Base-by-base conservation (phyloP, 1,140 invertebrate species). In the Phortica variegata region DNA sequence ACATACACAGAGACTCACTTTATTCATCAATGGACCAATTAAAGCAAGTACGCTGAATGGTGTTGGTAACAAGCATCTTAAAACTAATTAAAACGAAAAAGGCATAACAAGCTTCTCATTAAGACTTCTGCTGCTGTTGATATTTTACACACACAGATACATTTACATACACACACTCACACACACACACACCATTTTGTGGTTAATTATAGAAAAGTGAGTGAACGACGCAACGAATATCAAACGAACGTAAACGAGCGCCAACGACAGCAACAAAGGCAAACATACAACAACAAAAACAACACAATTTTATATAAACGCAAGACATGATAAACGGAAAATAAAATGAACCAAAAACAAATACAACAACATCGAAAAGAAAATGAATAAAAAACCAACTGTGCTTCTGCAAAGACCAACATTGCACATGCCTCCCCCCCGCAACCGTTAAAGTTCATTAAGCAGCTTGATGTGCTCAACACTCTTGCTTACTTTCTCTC, bases 21-120 rank as follows among this genome's bases (percentile, higher is more conserved):
- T 38, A 41, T 47, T 60, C 60, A 69, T 73, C 69, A 61, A 66
- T 69, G 70, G 65, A 58, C 69, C 69, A 73, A 72, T 73, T 73
- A 73, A 58, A 72, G 56, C 33, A 29, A 43, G 60, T 48, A 43
- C 52, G 47, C 38, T 21, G 41, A 43, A 40, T 61, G 51, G 53
- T 71, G 68, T 58, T 68, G 69, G 58, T 56, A 62, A 58, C 56
- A 58, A 58, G 61, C 54, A 65, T 65, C 65, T 73, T 65, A 66
- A 72, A 68, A 66, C 62, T 70, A 69, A 72, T 72, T 70, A 72
- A 66, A 72, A 59, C 47, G 65, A 58, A 66, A 71, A 65, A 56
- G 60, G 65, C 62, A 73, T 73, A 66, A 68, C 60, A 66, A 73
- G 69, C 69, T 66, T 56, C 69, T 65, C 65, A 73, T 69, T 73